A percentile compares a stretch with the other conserved stretches of the same genome.
phyloP scores from a whole-genome alignment of 2,888 invertebrate genomes.

The Phania funesta region DNA sequence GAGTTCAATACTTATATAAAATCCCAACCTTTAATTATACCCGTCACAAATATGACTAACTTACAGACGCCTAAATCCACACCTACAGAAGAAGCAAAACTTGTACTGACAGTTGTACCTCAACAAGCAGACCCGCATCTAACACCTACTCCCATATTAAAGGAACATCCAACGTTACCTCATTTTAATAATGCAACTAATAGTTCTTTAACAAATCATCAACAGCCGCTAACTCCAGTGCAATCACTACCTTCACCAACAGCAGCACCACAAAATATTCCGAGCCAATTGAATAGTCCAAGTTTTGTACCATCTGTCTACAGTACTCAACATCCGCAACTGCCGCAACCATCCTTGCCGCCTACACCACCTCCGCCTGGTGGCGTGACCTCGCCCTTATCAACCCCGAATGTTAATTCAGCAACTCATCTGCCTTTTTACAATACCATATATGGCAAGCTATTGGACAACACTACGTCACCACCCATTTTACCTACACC shows the following conservation, averaged over 20 bases:
- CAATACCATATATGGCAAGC: conserved; percentile 80
- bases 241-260: conserved; percentile 8
- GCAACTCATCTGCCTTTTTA: conserved; percentile 75
- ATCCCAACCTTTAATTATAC: conserved; percentile 17
- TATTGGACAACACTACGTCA: conserved; percentile 80
- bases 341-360: conserved; percentile 65
- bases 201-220: conserved; percentile 21
- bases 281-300: conserved; percentile 67
- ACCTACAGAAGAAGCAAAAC: conserved; percentile 21
- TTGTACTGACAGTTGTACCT: conserved; percentile 20
- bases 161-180: conserved; percentile 67
- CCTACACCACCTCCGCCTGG: conserved; percentile 25
- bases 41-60: background rate
- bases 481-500: conserved; percentile 7
- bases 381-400: conserved; percentile 28
- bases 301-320: conserved; percentile 67
- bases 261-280: conserved; percentile 50
- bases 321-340: conserved; percentile 14
- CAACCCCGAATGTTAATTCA: conserved; percentile 45
- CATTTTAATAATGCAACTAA: conserved; percentile 68
- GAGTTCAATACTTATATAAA: conserved; percentile 32
- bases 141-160: conserved; percentile 35
- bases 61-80: background rate
- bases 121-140: conserved; percentile 6
- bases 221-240: conserved; percentile 29